Evolutionary conservation across 2,113 vertebrate genomes (phyloP).

Genomic region (Calyptomena viridis): DNA sequence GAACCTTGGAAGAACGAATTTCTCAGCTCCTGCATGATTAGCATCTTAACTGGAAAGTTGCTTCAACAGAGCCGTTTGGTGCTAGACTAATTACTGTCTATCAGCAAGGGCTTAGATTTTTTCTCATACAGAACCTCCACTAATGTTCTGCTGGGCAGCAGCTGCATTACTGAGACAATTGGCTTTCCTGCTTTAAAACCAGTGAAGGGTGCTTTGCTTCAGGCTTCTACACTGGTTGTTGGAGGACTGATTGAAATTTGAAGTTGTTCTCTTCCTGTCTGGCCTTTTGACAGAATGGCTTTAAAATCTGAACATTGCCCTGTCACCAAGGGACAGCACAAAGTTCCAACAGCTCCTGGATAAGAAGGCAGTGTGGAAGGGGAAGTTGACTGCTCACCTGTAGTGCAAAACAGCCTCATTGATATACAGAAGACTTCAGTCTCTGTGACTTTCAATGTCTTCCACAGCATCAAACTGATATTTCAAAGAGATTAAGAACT

Average conservation of each 20-base stretch:
- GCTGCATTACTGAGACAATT: not conserved
- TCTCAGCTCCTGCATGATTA: not conserved
- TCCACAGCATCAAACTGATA: conserved; percentile 71
- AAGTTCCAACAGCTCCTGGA: not conserved
- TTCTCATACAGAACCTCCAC: not conserved
- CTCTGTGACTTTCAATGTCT: conserved; percentile 68
- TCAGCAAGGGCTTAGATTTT: not conserved
- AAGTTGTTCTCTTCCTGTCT: not conserved
- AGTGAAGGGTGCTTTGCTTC: not conserved
- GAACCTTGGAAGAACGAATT: not conserved
- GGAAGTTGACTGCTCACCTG: not conserved
- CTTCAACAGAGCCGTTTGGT: not conserved
- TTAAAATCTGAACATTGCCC: not conserved
- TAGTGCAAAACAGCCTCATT: conserved; percentile 40
- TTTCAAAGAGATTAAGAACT: conserved; percentile 77
- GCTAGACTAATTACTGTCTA: not conserved
- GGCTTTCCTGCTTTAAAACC: not conserved
- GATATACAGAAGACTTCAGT: conserved; percentile 56
- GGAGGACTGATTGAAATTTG: conserved; percentile 1
- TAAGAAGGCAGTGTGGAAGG: not conserved
- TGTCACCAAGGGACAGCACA: not conserved
- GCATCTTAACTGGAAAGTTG: not conserved
- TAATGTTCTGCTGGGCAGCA: not conserved
- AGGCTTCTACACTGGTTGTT: not conserved
- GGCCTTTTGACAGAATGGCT: not conserved